These are phyloP conservation scores for Stegophylla sp. DNA, from an alignment of 2,888 invertebrate genomes.

Conservation along the genomic window DNA sequence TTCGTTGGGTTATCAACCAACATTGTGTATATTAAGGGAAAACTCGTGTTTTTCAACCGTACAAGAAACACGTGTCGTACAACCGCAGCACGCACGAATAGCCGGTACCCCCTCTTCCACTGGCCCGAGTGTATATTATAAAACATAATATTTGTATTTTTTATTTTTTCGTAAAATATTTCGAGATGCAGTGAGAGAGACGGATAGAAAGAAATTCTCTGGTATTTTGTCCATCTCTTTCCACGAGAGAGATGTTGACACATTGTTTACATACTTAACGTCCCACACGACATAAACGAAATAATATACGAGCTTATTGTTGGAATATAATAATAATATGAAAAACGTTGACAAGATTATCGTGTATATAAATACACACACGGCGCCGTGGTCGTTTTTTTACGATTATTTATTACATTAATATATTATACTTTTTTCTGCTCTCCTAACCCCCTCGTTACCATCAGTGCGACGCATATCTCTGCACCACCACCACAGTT, in stretches of 20 bases:
- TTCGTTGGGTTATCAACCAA: conserved; percentile 42
- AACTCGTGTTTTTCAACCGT: conserved; percentile 39
- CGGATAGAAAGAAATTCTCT: conserved; percentile 6
- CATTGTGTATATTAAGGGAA: conserved; percentile 21
- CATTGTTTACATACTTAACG: conserved; percentile 57
- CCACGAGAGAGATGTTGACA: conserved; percentile 49
- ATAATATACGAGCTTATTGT: conserved; percentile 59
- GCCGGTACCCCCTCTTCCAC: not conserved
- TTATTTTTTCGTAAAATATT: not conserved
- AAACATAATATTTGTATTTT: not conserved
- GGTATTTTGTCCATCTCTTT: conserved; percentile 14
- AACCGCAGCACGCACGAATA: not conserved
- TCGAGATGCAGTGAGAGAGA: not conserved
- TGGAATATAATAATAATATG: conserved; percentile 54
- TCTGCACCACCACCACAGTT: not conserved
- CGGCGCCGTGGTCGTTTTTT: conserved; percentile 23
- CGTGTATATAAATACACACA: conserved; percentile 10
- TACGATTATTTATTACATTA: conserved; percentile 49
- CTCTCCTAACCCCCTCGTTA: conserved; percentile 12
- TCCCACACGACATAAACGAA: conserved; percentile 54
- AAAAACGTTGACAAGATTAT: conserved; percentile 57
- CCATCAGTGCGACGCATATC: not conserved
- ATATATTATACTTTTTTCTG: conserved; percentile 19
- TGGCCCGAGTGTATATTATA: not conserved
- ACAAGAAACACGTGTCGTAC: conserved; percentile 20